Percentiles rank a stretch among this genome's conserved stretches.
These are phyloP conservation scores for Achatina immaculata DNA, from an alignment of 1,140 invertebrate genomes.

Conservation along the genomic window DNA sequence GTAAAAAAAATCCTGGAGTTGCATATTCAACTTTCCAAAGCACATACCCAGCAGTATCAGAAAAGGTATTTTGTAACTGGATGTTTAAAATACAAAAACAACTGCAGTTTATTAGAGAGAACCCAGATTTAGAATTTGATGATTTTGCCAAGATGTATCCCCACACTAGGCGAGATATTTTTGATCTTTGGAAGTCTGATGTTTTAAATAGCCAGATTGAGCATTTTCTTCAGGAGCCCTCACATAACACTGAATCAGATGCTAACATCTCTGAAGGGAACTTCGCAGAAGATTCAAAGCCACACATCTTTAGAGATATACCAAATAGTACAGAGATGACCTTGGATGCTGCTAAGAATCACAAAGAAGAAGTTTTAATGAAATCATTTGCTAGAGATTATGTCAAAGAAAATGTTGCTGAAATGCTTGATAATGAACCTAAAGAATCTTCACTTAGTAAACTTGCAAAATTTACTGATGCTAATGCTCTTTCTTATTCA, in stretches of 20 bases:
- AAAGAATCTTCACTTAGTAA: conserved; percentile 30
- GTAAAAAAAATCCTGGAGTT: conserved; percentile 5
- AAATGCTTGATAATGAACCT: background rate
- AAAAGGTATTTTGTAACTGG: conserved; percentile 12
- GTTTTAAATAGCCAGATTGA: background rate
- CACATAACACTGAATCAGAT: background rate
- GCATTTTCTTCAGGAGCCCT: background rate
- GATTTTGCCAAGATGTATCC: conserved; percentile 21
- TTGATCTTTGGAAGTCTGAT: conserved; percentile 20
- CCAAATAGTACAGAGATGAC: background rate
- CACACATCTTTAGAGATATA: background rate
- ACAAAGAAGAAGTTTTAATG: background rate
- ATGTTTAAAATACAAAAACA: background rate
- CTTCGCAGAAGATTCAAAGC: background rate
- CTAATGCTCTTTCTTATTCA: background rate
- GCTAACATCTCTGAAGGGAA: background rate
- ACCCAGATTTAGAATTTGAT: conserved; percentile 13
- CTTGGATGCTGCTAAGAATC: too few species aligned
- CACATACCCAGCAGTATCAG: background rate
- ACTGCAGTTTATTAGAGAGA: background rate
- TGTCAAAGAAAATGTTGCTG: background rate
- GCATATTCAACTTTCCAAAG: background rate
- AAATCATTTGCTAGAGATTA: background rate
- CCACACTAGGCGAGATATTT: conserved; percentile 8
- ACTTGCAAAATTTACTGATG: conserved; percentile 31